Base-by-base conservation (phyloP, 2,113 vertebrate genomes). In the Coturnix japonica region DNA sequence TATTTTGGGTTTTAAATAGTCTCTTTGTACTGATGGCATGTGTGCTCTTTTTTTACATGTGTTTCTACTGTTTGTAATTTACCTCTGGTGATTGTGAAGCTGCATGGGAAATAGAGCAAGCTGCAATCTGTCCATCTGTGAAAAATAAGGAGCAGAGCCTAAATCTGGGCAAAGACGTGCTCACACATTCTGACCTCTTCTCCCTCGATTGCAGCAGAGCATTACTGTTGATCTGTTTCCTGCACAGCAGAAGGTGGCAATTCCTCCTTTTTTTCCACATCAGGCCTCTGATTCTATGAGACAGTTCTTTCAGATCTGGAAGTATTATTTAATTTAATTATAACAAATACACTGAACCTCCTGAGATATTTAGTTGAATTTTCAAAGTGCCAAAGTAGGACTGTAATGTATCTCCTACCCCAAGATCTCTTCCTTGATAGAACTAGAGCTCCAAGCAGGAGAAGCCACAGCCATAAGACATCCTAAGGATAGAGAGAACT, bases 121-220 rank as follows among this genome's bases (percentile, higher is more conserved):
- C 23, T 49, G 77, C 44, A 89, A 23, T 47, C 39, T 31, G 41
- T 21, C 1, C 4, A 41, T 13, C 73, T 1, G 7, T 33, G 63
- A 20, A 51, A 51, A 57, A 37, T 13, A 33, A 37, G 28, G 61
- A 49, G 41, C 25, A 39, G n/a, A 64, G 51, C 33, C 16, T 10
- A 1, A 61, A 74, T 16, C 0, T 0, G 26, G 8, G 37, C 14
- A 1, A 13, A 39, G 3, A 11, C 44, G 44, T 23, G 20, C 21
- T 49, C 33, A 35, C 7, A 4, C 28, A 37, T 65, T 6, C 0
- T 6, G 13, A 53, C 22, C 31, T 30, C 61, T 26, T 19, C n/a
- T 43, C 18, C 20, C 7, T 4, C 30, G 31, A 23, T 28, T 1
- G 20, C 11, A 66, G 9, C 10, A 23, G 19, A 4, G 5, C 2